Base-by-base conservation (phyloP, 2,888 invertebrate species). In the Drosophila histrio region DNA sequence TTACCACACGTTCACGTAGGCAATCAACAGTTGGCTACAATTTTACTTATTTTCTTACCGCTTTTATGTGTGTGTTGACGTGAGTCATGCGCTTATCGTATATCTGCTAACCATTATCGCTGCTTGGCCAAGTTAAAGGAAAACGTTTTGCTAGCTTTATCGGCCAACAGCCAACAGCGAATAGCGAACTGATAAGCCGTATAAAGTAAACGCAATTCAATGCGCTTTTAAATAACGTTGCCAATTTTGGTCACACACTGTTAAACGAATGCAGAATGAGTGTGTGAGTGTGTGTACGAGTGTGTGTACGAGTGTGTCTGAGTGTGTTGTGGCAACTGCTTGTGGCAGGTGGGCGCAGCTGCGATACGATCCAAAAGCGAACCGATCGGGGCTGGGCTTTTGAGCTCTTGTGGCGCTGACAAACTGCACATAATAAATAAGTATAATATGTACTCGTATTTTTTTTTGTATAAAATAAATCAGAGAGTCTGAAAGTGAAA, bases 381-480 rank as follows among this genome's bases (percentile, higher is more conserved):
- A 34, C 32, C 52, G 8, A 52, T 49, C 46, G 65, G 34, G 43
- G 44, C 58, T 36, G 34, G 72, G 30, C 49, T n/a, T n/a, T n/a
- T 26, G 24, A 43, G 24, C 26, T 43, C 43, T 49, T 47, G 19
- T 24, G 65, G 68, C 64, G 79, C 79, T 79, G 83, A 86, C 86
- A 81, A 86, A 81, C 86, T 86, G 86, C 86, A 81, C 77, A 86
- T 86, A 79, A 83, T 81, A 86, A 86, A 81, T 79, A 79, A 82
- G 77, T 75, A 67, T 80, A 78, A 67, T 69, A 50, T 74, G 46
- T 81, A 68, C 22, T 59, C 59, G 72, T 64, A 52, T 36, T 19
- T 19, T 43, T 52, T 58, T 78, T 77, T 77, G 74, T 79, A 72
- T 77, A 65, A 79, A 77, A 83, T 80, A 86, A 86, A 86, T 86